Conservation (phyloP, 2,797 vertebrate species). For the Percopsis omiscomaycus region DNA sequence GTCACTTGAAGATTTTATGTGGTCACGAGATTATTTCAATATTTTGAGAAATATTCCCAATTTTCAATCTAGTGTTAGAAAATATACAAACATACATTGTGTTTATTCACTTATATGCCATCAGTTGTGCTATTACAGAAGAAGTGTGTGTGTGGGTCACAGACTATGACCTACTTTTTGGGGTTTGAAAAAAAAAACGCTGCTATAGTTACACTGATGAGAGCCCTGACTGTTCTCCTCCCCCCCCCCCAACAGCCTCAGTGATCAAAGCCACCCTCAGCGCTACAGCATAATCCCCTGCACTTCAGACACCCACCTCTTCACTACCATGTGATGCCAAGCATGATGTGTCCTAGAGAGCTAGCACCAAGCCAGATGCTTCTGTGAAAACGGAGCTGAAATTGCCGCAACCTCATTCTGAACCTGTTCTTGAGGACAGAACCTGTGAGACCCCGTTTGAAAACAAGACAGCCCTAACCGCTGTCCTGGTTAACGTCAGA, state of each 20-base stretch:
- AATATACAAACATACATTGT: too few species aligned
- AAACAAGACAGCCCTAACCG: not conserved
- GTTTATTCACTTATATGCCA: too few species aligned
- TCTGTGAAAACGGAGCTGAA: slow-evolving; percentile 42
- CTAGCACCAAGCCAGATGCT: slow-evolving; percentile 42
- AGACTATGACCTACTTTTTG: too few species aligned
- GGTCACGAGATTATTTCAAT: too few species aligned
- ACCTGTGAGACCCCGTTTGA: not conserved
- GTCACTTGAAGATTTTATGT: too few species aligned
- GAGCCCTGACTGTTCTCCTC: slow-evolving; percentile 20
- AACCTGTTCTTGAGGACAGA: slow-evolving; percentile 16
- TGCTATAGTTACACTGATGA: too few species aligned
- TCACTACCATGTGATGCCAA: slow-evolving; percentile 60
- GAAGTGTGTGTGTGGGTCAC: too few species aligned
- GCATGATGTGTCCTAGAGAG: slow-evolving; percentile 48
- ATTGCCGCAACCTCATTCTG: slow-evolving; percentile 51
- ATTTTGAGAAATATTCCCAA: too few species aligned
- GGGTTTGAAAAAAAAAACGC: too few species aligned
- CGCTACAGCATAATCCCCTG: slow-evolving; percentile 50
- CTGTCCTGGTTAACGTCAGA: not conserved
- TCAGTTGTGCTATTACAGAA: too few species aligned
- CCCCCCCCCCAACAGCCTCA: slow-evolving; percentile 31
- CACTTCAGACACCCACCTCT: slow-evolving; percentile 59
- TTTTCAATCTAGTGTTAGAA: too few species aligned
- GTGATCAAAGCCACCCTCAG: slow-evolving; percentile 52